These are phyloP conservation scores for Athalia circularis DNA, from an alignment of 2,888 invertebrate genomes.

Conservation along the genomic window DNA sequence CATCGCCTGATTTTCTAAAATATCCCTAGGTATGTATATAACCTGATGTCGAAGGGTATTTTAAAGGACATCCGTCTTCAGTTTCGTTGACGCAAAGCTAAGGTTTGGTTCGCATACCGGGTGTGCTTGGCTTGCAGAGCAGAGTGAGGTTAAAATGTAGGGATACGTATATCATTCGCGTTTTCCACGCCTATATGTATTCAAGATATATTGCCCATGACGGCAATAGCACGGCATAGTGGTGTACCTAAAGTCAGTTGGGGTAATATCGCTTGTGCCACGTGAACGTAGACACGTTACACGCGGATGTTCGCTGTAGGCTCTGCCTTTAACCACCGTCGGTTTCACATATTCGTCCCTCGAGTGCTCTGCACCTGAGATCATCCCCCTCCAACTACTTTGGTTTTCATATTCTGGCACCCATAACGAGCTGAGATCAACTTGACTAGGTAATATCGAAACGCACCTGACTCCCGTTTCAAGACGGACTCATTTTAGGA, in stretches of 20 bases:
- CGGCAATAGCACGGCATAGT: not conserved
- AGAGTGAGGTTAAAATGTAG: constrained; percentile 16
- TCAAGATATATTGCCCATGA: constrained; percentile 18
- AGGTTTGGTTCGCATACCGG: too few species aligned
- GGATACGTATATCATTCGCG: constrained; percentile 12
- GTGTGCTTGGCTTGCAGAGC: not conserved
- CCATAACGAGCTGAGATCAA: not conserved
- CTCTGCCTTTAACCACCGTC: constrained; percentile 15
- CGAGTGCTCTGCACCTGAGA: constrained; percentile 38
- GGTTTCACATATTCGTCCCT: constrained; percentile 40
- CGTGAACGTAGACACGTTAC: not conserved
- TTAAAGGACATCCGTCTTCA: too few species aligned
- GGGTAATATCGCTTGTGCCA: constrained; percentile 3
- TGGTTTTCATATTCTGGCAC: not conserved
- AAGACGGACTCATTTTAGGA: not conserved
- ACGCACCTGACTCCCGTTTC: not conserved
- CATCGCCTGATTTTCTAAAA: too few species aligned
- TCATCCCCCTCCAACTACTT: not conserved
- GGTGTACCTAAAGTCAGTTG: not conserved
- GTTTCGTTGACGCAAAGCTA: too few species aligned
- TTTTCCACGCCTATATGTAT: constrained; percentile 24
- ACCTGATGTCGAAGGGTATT: too few species aligned
- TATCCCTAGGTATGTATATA: too few species aligned
- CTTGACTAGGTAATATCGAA: not conserved
- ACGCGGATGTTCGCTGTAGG: constrained; percentile 2